phyloP scores from a whole-genome alignment of 2,888 invertebrate species.

The Lamproptera curius region DNA sequence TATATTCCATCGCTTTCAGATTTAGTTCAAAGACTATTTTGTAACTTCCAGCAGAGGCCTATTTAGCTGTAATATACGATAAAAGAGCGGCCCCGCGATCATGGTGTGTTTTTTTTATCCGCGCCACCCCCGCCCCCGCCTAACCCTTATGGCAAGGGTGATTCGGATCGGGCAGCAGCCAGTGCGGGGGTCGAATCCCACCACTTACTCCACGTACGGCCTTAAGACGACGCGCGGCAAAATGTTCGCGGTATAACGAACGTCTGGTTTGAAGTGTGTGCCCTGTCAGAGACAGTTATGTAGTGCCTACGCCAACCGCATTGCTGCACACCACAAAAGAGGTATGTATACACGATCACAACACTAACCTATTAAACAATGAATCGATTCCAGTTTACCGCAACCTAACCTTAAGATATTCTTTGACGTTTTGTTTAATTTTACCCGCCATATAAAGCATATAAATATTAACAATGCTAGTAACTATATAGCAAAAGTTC shows the following conservation, averaged over 20 bases:
- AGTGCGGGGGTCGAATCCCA: slow-evolving; percentile 15
- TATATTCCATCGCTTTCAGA: no score
- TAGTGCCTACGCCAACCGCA: slow-evolving; percentile 18
- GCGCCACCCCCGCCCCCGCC: background rate
- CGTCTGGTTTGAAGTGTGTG: slow-evolving; percentile 35
- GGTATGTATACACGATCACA: slow-evolving; percentile 9
- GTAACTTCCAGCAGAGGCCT: no score
- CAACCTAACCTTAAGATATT: slow-evolving; percentile 12
- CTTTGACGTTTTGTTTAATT: no score
- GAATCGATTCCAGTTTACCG: slow-evolving; percentile 21
- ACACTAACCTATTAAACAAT: slow-evolving; percentile 11
- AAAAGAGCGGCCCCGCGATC: background rate
- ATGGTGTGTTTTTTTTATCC: background rate
- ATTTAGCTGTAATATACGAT: no score
- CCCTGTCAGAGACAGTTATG: slow-evolving; percentile 33
- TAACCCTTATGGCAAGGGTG: background rate
- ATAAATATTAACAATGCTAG: no score
- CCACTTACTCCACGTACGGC: slow-evolving; percentile 25
- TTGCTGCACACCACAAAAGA: slow-evolving; percentile 7
- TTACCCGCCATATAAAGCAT: no score
- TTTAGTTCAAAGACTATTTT: no score
- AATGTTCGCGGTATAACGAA: slow-evolving; percentile 29
- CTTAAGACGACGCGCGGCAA: slow-evolving; percentile 24
- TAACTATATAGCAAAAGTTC: no score
- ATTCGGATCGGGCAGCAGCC: slow-evolving; percentile 4